Evolutionary conservation across 2,797 vertebrate genomes (phyloP), one percentile per base, ranked within the genome.

Genomic region (Mus minutoides): DNA sequence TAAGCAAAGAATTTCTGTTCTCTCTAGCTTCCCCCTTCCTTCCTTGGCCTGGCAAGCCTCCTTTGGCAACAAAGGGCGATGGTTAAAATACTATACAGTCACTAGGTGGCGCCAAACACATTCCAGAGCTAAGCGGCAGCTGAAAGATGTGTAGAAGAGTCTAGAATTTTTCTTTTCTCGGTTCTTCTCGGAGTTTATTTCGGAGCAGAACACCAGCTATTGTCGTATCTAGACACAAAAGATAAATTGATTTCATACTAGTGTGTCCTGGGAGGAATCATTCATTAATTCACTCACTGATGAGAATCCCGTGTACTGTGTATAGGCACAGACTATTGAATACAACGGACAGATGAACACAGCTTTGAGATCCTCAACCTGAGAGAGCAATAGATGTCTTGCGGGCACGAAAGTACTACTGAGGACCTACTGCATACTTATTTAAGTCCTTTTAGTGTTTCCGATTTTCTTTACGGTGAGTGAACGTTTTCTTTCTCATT

Each of bases 91-190:
- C 19, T 69, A 49, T 31, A 0, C 1, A 17, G 89, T 67, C 94
- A 40, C 91, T 31, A 96, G 94, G 89, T 71, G 93, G 86, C 93
- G 5, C 40, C 64, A 88, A 29, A 58, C 43, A 71, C 52, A 40
- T 19, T 40, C 43, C 3, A n/a, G 83, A 11, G 87, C 73, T 67
- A 40, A 37, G 40, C 16, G 0, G 40, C 24, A 3, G 60, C 40
- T 3, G 40, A 80, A 13, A 69, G 14, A 37, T 60, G 69, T 5
- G 4, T 2, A 22, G 40, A 58, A 22, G 69, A 8, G 4, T 2
- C 11, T 19, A 16, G 49, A 16, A 37, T 37, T 19, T 21, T 75
- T 69, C 37, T 75, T 58, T 14, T 31, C 29, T 34, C 31, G 3
- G 29, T 13, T 34, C 1, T 12, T 82, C n/a, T 75, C 37, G 58